These are phyloP conservation scores for Brachylomia viminalis DNA, from an alignment of 2,888 invertebrate genomes.

Conservation along the genomic window DNA sequence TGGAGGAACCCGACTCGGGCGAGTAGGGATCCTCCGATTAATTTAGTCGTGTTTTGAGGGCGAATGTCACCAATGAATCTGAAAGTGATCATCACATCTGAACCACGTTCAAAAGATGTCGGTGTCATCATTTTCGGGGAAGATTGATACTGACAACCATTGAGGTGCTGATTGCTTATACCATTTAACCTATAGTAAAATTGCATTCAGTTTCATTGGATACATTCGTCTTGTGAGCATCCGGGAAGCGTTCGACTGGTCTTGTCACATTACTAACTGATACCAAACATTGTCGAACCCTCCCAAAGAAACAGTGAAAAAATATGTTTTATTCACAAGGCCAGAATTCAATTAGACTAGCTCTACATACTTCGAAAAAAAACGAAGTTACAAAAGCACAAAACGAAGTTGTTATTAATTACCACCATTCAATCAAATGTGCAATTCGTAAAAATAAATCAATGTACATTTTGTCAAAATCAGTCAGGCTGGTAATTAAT, in stretches of 20 bases:
- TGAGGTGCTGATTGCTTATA: not conserved
- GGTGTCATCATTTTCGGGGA: not conserved
- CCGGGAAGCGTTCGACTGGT: not conserved
- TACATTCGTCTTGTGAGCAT: not conserved
- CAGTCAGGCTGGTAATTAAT: slow-evolving; percentile 45
- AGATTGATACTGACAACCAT: not conserved
- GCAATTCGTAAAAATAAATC: slow-evolving; percentile 45
- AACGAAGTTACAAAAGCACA: not conserved
- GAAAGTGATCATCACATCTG: not conserved
- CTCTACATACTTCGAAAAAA: not conserved
- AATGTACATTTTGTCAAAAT: slow-evolving; percentile 51
- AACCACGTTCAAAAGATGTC: not conserved
- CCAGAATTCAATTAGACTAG: not conserved
- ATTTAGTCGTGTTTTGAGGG: not conserved
- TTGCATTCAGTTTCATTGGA: not conserved
- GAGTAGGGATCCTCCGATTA: too few species aligned
- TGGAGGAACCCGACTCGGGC: not conserved
- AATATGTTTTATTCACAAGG: not conserved
- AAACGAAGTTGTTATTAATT: not conserved
- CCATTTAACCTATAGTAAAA: not conserved
- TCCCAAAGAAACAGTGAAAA: too few species aligned
- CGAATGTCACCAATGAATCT: not conserved
- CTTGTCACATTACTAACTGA: too few species aligned
- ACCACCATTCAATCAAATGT: slow-evolving; percentile 9
- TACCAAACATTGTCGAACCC: not conserved